Percentiles rank a stretch among this genome's conserved stretches.
phyloP scores from a whole-genome alignment of 2,113 vertebrate genomes.

The Atractosteus spatula region DNA sequence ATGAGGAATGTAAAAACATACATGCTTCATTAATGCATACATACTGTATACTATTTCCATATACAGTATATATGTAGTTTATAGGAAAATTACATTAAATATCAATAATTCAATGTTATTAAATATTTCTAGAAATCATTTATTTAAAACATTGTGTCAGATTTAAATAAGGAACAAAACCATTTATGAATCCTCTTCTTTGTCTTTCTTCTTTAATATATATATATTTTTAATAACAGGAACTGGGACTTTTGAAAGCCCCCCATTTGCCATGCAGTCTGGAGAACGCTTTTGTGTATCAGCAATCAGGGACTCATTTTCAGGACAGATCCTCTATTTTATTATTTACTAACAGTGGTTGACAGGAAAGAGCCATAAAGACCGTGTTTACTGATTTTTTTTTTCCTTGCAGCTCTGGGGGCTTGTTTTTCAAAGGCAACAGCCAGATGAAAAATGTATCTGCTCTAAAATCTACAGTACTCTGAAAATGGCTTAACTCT shows the following conservation, averaged over 20 bases:
- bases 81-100: background rate
- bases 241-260: background rate
- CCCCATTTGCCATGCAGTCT: background rate
- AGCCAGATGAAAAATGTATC: background rate
- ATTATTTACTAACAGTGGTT: background rate
- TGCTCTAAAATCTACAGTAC: background rate
- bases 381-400: background rate
- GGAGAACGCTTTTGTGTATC: background rate
- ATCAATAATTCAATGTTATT: background rate
- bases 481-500: background rate
- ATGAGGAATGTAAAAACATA: no score
- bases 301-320: constrained; percentile 1
- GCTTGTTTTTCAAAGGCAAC: constrained; percentile 2
- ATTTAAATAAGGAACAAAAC: background rate
- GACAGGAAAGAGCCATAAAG: constrained; percentile 3
- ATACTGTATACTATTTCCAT: no score
- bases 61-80: no score
- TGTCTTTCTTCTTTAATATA: background rate
- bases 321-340: constrained; percentile 1
- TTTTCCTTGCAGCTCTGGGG: background rate
- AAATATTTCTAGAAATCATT: background rate
- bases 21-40: no score
- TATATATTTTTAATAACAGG: background rate
- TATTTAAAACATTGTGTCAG: background rate
- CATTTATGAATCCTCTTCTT: background rate